A percentile compares a stretch with the other conserved stretches of the same genome.
Evolutionary conservation across 2,888 invertebrate genomes (phyloP).

Genomic region (Isotomurus palustris): DNA sequence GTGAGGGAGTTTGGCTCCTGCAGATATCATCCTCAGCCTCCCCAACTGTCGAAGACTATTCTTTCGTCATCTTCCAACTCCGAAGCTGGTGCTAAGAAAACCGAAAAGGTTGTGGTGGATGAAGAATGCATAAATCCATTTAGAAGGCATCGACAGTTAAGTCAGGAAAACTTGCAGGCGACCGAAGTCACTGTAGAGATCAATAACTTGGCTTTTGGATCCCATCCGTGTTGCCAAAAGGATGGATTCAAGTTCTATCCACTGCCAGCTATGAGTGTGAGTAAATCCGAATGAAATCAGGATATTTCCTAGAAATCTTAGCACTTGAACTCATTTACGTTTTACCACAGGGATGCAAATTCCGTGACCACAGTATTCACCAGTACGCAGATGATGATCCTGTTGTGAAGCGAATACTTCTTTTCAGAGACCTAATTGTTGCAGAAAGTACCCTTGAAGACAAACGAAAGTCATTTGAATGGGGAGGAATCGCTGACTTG

Average conservation of each 20-base stretch:
- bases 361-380: constrained; percentile 65
- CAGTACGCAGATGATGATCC: constrained; percentile 63
- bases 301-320: too few relatives aligned
- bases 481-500: constrained; percentile 34
- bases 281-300: background rate
- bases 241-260: constrained; percentile 37
- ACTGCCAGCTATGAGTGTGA: constrained; percentile 24
- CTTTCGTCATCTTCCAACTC: background rate
- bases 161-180: background rate
- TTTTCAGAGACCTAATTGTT: constrained; percentile 34
- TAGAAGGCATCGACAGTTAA: constrained; percentile 13
- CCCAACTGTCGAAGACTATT: constrained; percentile 20
- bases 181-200: constrained; percentile 8
- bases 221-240: constrained; percentile 36
- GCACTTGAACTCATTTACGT: background rate
- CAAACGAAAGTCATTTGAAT: constrained; percentile 19
- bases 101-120: background rate
- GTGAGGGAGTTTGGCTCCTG: constrained; percentile 55
- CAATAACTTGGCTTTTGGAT: constrained; percentile 32
- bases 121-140: constrained; percentile 18
- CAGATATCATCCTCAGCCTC: constrained; percentile 50
- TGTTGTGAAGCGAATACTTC: constrained; percentile 60
- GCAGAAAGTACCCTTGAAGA: constrained; percentile 1
- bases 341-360: constrained; percentile 63
- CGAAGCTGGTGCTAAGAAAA: background rate